phyloP scores from a whole-genome alignment of 2,113 vertebrate genomes.

The Lophotis ruficrista region DNA sequence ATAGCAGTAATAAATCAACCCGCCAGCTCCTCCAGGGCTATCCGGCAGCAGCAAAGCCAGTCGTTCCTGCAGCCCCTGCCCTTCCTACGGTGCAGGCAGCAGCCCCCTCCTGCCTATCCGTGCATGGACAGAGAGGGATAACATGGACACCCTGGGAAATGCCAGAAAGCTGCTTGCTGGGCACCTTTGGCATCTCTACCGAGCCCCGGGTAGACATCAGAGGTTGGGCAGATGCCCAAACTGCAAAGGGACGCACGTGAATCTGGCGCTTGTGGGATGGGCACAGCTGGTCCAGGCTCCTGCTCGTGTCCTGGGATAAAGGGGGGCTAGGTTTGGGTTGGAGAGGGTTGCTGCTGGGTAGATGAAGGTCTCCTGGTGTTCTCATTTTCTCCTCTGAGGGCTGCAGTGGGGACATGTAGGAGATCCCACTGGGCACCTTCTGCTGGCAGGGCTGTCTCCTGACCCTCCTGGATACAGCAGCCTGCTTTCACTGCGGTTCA shows the following conservation, averaged over 20 bases:
- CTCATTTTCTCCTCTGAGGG: not conserved
- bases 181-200: not conserved
- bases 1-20: not conserved
- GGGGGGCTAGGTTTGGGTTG: not conserved
- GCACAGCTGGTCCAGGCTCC: not conserved
- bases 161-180: not conserved
- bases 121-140: not conserved
- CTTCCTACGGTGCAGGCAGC: not conserved
- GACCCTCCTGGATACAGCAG: not conserved
- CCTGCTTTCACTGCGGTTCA: not conserved
- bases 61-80: fast-evolving
- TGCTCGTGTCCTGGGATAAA: not conserved
- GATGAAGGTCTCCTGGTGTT: not conserved
- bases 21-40: fast-evolving
- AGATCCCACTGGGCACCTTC: not conserved
- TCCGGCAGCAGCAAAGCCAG: not conserved
- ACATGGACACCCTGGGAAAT: not conserved
- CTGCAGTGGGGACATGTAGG: fast-evolving
- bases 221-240: not conserved
- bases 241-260: fast-evolving
- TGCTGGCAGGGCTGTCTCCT: not conserved
- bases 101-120: not conserved
- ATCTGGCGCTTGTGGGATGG: not conserved
- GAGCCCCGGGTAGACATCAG: not conserved
- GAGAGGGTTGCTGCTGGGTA: not conserved